phyloP scores from a whole-genome alignment of 2,888 invertebrate genomes.

The Leptinotarsa haldemani region DNA sequence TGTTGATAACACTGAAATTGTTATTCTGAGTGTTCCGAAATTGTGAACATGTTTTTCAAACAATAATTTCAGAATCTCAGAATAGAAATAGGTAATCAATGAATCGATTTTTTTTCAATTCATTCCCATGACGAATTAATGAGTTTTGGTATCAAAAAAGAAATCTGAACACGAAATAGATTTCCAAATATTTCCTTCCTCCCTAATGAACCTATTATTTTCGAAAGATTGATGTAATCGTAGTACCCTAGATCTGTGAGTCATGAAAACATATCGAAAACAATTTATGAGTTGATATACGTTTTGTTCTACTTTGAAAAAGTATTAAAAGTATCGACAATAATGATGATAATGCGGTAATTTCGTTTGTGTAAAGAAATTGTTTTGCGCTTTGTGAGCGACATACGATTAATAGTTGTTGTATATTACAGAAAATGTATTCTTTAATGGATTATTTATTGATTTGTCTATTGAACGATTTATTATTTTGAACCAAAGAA shows the following conservation, averaged over 20 bases:
- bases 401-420: slow-evolving; percentile 55
- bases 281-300: slow-evolving; percentile 47
- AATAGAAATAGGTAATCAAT: too few species aligned
- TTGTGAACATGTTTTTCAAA: too few species aligned
- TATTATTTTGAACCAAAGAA: slow-evolving; percentile 59
- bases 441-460: slow-evolving; percentile 54
- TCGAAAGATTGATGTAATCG: slow-evolving; percentile 3
- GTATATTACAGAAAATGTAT: slow-evolving; percentile 55
- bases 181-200: neutral
- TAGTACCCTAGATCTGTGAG: slow-evolving; percentile 38
- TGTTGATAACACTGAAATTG: too few species aligned
- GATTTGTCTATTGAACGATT: slow-evolving; percentile 52
- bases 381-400: slow-evolving; percentile 56
- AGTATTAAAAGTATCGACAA: slow-evolving; percentile 63
- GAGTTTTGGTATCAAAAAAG: neutral
- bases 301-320: slow-evolving; percentile 53
- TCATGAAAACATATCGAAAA: slow-evolving; percentile 57
- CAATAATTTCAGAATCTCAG: too few species aligned
- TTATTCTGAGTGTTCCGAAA: too few species aligned
- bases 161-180: neutral
- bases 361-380: slow-evolving; percentile 56
- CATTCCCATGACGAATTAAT: neutral
- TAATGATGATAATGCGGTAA: slow-evolving; percentile 58
- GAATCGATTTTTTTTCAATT: neutral
- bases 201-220: slow-evolving; percentile 13